Evolutionary conservation across 2,113 vertebrate species (phyloP), one percentile per base, ranked within the genome.

Genomic region (Chinchilla lanigera): DNA sequence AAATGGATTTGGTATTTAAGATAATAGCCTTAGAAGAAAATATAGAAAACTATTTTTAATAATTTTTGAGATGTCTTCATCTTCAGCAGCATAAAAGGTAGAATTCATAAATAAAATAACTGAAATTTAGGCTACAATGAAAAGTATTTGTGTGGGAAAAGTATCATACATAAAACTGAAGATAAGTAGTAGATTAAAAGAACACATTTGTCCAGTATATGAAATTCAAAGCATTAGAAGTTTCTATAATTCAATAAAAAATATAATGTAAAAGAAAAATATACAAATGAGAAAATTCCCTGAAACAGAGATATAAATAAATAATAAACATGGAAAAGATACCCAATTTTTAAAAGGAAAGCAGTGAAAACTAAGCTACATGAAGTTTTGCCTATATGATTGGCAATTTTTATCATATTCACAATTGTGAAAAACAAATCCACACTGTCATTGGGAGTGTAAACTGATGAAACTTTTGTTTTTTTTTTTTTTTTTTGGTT

Each of bases 191-290:
- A 28, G 5, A 82, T 82, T 12, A 4, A 82, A n/a, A 56, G 52
- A 56, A n/a, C 2, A 81, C 10, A 81, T 82, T 82, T 30, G 4
- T 52, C 60, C 83, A 11, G n/a, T 35, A 47, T 67, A 65, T 28
- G 73, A 3, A 73, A 90, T 65, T 58, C n/a, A 47, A 90, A 87
- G 20, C 30, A 20, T 24, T 75, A 85, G 50, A 52, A 41, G 2
- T 63, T 88, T 96, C 69, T 84, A 50, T 54, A 90, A 95, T 81
- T 93, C 63, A 92, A 77, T 92, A 52, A 89, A 78, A 84, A 35
- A 89, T 24, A 77, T 38, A 58, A 80, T 63, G 50, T 85, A 93
- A 58, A 58, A 91, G 50, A 82, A 90, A 87, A 71, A 77, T 54
- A 82, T 9, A 50, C 5, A 90, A 41, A 89, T 86, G 12, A 93